A percentile compares a stretch with the other conserved stretches of the same genome.
Evolutionary conservation across 2,113 vertebrate species (phyloP).

Genomic region (Cyprinodon variegatus): DNA sequence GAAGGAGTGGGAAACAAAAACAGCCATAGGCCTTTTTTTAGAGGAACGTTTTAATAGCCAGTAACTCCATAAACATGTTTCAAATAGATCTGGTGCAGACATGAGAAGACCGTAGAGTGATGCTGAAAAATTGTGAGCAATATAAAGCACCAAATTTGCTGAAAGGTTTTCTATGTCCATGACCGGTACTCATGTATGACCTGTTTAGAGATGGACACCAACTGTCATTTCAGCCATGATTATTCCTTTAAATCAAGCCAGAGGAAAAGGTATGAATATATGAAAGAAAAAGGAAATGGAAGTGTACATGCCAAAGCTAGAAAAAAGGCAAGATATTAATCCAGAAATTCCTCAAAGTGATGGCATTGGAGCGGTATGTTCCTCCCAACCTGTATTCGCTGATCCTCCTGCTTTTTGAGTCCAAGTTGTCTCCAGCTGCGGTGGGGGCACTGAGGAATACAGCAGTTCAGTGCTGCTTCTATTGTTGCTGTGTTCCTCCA

Average conservation of each 20-base stretch:
- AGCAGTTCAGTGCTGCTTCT: constrained; percentile 45
- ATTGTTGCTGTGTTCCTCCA: constrained; percentile 53
- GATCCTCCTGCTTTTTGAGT: constrained; percentile 48
- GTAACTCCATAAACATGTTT: constrained; percentile 41
- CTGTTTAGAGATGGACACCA: constrained; percentile 42
- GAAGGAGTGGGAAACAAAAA: neutral
- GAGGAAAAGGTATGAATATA: constrained; percentile 33
- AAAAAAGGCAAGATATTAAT: constrained; percentile 64
- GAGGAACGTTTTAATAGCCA: constrained; percentile 20
- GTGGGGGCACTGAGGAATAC: constrained; percentile 61
- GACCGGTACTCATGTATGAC: constrained; percentile 59
- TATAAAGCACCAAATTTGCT: constrained; percentile 27
- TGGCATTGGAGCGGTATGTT: constrained; percentile 40
- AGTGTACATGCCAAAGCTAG: constrained; percentile 39
- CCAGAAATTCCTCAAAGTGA: constrained; percentile 53
- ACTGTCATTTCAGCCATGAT: constrained; percentile 70
- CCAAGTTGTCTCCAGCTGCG: constrained; percentile 62
- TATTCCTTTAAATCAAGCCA: constrained; percentile 53
- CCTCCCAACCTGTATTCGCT: constrained; percentile 39
- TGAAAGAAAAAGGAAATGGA: constrained; percentile 22
- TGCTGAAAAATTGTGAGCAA: constrained; percentile 19
- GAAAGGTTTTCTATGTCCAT: constrained; percentile 47
- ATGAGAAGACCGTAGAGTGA: constrained; percentile 26
- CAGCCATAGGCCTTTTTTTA: constrained; percentile 24
- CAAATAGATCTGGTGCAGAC: constrained; percentile 18